Evolutionary conservation across 2,113 vertebrate genomes (phyloP).

Genomic region (Crotalus tigris): DNA sequence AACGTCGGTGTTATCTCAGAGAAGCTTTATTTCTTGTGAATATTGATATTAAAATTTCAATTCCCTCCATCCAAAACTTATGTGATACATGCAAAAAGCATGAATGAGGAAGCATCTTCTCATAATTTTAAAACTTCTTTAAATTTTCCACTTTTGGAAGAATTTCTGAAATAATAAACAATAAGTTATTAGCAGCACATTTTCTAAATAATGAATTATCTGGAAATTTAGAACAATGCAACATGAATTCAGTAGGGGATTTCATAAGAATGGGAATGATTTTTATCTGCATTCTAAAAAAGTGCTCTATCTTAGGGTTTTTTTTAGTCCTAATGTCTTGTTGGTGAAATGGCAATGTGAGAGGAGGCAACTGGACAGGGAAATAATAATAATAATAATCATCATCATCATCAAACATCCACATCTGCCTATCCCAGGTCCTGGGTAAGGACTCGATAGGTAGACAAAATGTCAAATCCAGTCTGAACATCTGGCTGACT

Average conservation of each 20-base stretch:
- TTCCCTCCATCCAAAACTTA: background rate
- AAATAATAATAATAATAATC: background rate
- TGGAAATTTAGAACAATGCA: background rate
- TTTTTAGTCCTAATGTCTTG: background rate
- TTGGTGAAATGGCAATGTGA: background rate
- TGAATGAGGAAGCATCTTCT: background rate
- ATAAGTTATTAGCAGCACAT: background rate
- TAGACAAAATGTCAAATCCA: too few relatives aligned
- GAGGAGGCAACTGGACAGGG: background rate
- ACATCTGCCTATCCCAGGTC: too few relatives aligned
- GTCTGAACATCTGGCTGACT: too few relatives aligned
- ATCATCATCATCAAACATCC: too few relatives aligned
- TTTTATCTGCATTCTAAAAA: background rate
- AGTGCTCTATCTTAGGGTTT: background rate
- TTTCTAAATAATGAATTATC: background rate
- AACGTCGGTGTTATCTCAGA: background rate
- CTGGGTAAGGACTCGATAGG: too few relatives aligned
- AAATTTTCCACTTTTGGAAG: background rate
- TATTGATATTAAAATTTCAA: background rate
- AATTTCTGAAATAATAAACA: background rate
- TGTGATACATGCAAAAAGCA: background rate
- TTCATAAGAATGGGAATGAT: background rate
- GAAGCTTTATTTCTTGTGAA: background rate
- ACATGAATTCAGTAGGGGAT: background rate
- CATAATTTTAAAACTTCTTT: background rate